Base-by-base conservation (phyloP, 2,888 invertebrate species). In the Rugalucina vietnamica region DNA sequence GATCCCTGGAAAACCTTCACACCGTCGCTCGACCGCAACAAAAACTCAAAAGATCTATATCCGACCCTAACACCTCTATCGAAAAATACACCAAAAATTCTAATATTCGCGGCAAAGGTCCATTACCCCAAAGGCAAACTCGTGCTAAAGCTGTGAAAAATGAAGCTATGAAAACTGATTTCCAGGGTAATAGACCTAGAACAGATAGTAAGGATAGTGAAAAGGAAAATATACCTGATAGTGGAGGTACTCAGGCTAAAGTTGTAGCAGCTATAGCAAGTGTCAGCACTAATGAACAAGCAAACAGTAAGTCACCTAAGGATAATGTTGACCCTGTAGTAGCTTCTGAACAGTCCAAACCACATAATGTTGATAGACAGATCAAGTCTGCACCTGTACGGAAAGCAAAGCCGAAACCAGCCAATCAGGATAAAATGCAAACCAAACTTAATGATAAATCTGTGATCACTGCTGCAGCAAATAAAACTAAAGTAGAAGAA, bases 131-230 rank as follows among this genome's bases (percentile, higher is more conserved):
- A 21, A 4, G 32, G 3, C 65, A 21, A 65, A 21, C 65, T 4
- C 32, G 21, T 14, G 34, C 32, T 21, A 34, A 32, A 1, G 10
- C 54, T 18, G 8, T 65, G 65, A 34, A 10, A 1, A 34, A 14
- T 65, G 65, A 34, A 65, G 32, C 65, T 65, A 14, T 2, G 12
- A 24, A n/a, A n/a, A n/a, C n/a, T n/a, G n/a, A n/a, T n/a, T n/a
- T n/a, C n/a, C n/a, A n/a, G n/a, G n/a, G n/a, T 54, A 32, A 27
- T 21, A 73, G 49, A 73, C 73, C 83, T 3, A 82, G 92, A 50
- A 80, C 90, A n/a, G 88, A 86, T 76, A 91, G 92, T 78, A 91
- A 89, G 73, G 92, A 91, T 39, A 93, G 93, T 84, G 93, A 93
- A 82, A 93, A 93, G 80, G 93, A 93, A 79, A 93, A 93, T 79